Base-by-base conservation (phyloP, 2,113 vertebrate species). In the Sinocyclocheilus grahami region DNA sequence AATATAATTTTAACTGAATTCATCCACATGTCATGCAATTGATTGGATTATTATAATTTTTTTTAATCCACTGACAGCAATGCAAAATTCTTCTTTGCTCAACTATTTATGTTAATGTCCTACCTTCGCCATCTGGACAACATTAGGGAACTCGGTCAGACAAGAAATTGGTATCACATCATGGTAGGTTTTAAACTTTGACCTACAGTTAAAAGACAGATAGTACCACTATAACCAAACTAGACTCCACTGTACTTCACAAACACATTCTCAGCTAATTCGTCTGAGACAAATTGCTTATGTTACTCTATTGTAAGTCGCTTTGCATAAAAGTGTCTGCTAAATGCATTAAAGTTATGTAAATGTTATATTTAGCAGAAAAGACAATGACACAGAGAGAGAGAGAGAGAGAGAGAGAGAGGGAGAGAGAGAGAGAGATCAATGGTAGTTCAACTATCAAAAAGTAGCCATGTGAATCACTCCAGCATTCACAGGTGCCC, bases 101-200 rank as follows among this genome's bases (percentile, higher is more conserved):
- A 71, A 37, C 30, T 16, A 55, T 55, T 55, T 55, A 55, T 55
- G 53, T 55, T 55, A 55, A 55, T 55, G 53, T 18, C 53, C 85
- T 91, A 97, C 98, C 97, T 99, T 99, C 80, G 98, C 97, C 98
- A 99, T 99, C 93, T 99, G 98, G 55, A 99, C 94, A 75, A 99
- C 96, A 0, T 99, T 99, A 90, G 98, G 98, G 89, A 99, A 99
- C 91, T 99, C 98, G 0, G 97, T 98, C 90, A 99, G 95, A 92
- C 98, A 99, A 92, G 98, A 99, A 91, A 99, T 99, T 74, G 98
- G 98, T 89, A 99, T 98, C 87, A 98, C 96, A 0, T 99, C 98
- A 0, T 99, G 97, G 91, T 96, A 91, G 1, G 97, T 98, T 94
- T 96, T 97, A 84, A 93, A 48, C 58, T 96, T 98, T 78, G 97